Evolutionary conservation across 2,797 vertebrate genomes (phyloP).

Genomic region (Pseudopleuronectes americanus): DNA sequence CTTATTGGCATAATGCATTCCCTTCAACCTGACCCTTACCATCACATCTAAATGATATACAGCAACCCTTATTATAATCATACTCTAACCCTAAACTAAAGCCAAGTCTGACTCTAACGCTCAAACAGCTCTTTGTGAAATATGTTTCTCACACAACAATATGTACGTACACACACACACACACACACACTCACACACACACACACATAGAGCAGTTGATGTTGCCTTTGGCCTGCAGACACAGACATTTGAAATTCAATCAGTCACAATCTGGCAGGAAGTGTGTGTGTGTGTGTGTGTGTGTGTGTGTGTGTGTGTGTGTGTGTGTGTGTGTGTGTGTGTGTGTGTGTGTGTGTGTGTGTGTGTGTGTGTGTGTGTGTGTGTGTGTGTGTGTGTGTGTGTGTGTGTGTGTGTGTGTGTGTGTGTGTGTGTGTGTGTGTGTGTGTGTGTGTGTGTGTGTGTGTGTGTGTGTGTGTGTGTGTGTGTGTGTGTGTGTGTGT

Average conservation of each 20-base stretch:
- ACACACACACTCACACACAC: slow-evolving; percentile 8
- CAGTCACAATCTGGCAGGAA: slow-evolving; percentile 62
- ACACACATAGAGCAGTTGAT: slow-evolving; percentile 16
- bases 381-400: not conserved
- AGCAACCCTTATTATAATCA: too few relatives aligned
- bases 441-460: not conserved
- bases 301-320: slow-evolving; percentile 4
- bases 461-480: not conserved
- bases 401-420: not conserved
- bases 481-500: not conserved
- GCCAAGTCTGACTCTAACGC: too few relatives aligned
- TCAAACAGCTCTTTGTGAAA: too few relatives aligned
- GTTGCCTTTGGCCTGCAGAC: slow-evolving; percentile 59
- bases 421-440: not conserved
- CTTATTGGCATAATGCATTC: too few relatives aligned
- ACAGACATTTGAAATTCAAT: slow-evolving; percentile 64
- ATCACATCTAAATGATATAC: too few relatives aligned
- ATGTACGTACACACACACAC: slow-evolving; percentile 1
- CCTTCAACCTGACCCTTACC: too few relatives aligned
- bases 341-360: slow-evolving; percentile 4
- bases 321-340: slow-evolving; percentile 3
- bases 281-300: not conserved
- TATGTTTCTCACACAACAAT: too few relatives aligned
- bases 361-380: slow-evolving; percentile 3
- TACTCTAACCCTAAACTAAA: too few relatives aligned